These are phyloP conservation scores for Brachyptera putata DNA, from an alignment of 2,888 invertebrate species.

Conservation along the genomic window DNA sequence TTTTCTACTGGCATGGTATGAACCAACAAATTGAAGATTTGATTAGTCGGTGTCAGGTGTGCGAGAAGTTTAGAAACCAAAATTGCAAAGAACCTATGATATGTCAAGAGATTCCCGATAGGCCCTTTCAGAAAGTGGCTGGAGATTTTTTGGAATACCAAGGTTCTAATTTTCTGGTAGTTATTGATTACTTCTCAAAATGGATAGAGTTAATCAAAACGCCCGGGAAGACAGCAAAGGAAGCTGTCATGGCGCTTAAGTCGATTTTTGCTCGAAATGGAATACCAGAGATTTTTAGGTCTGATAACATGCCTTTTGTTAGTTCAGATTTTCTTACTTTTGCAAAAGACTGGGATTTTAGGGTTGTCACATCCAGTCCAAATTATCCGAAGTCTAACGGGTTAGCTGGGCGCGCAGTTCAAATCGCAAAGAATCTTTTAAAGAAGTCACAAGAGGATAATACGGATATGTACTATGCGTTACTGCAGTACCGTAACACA, in stretches of 20 bases:
- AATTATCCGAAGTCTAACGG: slow-evolving; percentile 35
- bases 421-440: slow-evolving; percentile 32
- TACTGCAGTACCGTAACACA: slow-evolving; percentile 16
- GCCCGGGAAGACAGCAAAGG: slow-evolving; percentile 13
- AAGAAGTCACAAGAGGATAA: slow-evolving; percentile 30
- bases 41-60: slow-evolving; percentile 9
- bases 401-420: slow-evolving; percentile 34
- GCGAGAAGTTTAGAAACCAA: neutral
- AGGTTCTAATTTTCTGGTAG: slow-evolving; percentile 34
- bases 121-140: slow-evolving; percentile 37
- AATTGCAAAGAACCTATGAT: slow-evolving; percentile 34
- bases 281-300: slow-evolving; percentile 30
- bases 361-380: slow-evolving; percentile 33
- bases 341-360: slow-evolving; percentile 34
- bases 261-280: slow-evolving; percentile 33
- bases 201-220: slow-evolving; percentile 35
- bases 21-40: neutral
- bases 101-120: slow-evolving; percentile 35
- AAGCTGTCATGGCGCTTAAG: slow-evolving; percentile 32
- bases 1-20: slow-evolving; percentile 20
- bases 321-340: slow-evolving; percentile 33
- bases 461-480: slow-evolving; percentile 12
- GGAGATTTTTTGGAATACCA: slow-evolving; percentile 38
- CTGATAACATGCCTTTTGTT: slow-evolving; percentile 36
- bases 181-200: slow-evolving; percentile 36